Conservation (phyloP, 2,888 invertebrate species). For the Strigamia transsilvanica region DNA sequence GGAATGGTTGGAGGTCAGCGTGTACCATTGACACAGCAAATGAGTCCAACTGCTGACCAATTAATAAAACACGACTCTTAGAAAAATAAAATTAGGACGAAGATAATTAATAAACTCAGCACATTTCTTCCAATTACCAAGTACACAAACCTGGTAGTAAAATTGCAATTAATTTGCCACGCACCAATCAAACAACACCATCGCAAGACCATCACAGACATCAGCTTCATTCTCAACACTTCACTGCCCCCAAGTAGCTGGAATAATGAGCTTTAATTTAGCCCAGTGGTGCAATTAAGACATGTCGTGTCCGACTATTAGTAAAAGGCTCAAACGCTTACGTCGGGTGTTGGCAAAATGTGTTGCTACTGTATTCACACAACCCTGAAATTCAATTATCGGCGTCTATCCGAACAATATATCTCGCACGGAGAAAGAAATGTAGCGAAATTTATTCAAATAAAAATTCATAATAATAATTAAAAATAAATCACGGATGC, state of each 20-base stretch:
- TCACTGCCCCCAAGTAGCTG: constrained; percentile 42
- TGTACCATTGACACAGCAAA: constrained; percentile 34
- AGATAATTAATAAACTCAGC: constrained; percentile 23
- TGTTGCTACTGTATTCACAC: constrained; percentile 12
- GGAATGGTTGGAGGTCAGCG: constrained; percentile 18
- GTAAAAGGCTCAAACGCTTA: constrained; percentile 18
- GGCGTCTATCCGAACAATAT: background rate
- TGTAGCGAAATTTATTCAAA: background rate
- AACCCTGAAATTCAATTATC: constrained; percentile 22
- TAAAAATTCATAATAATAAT: background rate
- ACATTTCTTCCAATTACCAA: constrained; percentile 40
- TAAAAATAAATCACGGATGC: background rate
- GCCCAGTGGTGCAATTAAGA: constrained; percentile 49
- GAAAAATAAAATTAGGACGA: constrained; percentile 9
- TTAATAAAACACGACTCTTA: constrained; percentile 6
- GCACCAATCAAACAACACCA: constrained; percentile 34
- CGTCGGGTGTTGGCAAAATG: background rate
- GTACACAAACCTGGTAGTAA: constrained; percentile 21
- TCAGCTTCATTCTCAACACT: constrained; percentile 42
- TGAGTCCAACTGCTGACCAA: background rate
- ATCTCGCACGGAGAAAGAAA: background rate
- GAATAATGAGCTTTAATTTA: constrained; percentile 47
- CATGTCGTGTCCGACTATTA: constrained; percentile 49
- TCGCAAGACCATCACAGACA: constrained; percentile 27
- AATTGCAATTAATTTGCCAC: constrained; percentile 7